Base-by-base conservation (phyloP, 2,888 invertebrate species). In the Heliothis peltigera region DNA sequence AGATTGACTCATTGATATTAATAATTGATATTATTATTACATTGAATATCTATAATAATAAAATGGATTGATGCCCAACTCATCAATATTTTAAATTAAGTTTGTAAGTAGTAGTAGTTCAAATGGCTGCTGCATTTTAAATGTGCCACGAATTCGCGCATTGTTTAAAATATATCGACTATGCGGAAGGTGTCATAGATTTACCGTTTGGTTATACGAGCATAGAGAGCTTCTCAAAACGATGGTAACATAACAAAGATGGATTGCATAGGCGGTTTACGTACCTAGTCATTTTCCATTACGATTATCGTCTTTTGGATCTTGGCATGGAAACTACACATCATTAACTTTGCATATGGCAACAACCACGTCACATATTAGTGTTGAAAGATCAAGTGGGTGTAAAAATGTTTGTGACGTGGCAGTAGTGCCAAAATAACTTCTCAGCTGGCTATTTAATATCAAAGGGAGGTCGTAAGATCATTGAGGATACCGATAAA, bases 351-450 rank as follows among this genome's bases (percentile, higher is more conserved):
- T 80, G 74, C 75, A 70, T 68, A 72, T 71, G 73, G 60, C 53
- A 55, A 71, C 63, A 59, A 70, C 69, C 63, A 72, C 76, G 80
- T 68, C 70, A 73, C 49, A 65, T 54, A 44, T 48, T 69, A 68
- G 75, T 72, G 80, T 72, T 79, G 82, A 86, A 86, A 87, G 80
- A 87, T 87, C 80, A 84, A 85, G 89, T 89, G 89, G 88, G 89
- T 87, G 90, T 87, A 80, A 84, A 83, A 84, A 80, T 81, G 81
- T 79, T 77, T 61, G 75, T 77, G 82, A 79, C 75, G 80, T 86
- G 93, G 89, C 91, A 91, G 92, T 92, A 91, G 83, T 70, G 77
- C 85, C 12, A 85, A 92, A 93, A 94, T 93, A 92, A 86, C 83
- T 72, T 74, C 80, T 87, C 90, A 87, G 88, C 90, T 90, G 89